Conservation (phyloP, 1,140 invertebrate species). For the Heliconius melpomene region DNA sequence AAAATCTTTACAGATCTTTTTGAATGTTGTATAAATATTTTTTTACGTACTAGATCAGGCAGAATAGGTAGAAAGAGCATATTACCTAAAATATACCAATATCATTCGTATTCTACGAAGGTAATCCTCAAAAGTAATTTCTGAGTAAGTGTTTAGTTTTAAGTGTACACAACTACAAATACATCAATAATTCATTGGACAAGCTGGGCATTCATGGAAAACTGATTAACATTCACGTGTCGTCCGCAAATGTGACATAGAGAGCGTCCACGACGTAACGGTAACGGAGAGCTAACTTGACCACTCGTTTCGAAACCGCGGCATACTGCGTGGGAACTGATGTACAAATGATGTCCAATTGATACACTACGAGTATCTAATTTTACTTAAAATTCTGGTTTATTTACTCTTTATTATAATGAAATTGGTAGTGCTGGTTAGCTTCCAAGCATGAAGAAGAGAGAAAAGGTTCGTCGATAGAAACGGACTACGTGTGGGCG, state of each 20-base stretch:
- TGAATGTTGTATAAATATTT: too few relatives aligned
- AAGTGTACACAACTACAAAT: neutral
- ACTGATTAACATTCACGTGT: conserved; percentile 31
- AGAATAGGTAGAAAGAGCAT: too few relatives aligned
- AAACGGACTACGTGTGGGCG: too few relatives aligned
- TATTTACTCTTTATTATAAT: neutral
- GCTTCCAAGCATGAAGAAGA: too few relatives aligned
- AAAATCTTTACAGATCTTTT: too few relatives aligned
- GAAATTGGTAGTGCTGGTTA: neutral
- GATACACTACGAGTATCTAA: neutral
- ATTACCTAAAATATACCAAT: too few relatives aligned
- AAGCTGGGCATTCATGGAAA: conserved; percentile 11
- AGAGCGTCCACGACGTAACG: conserved; percentile 10
- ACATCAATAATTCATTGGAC: conserved; percentile 2
- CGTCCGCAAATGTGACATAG: conserved; percentile 23
- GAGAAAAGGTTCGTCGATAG: too few relatives aligned
- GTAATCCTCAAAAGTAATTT: neutral
- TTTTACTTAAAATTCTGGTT: neutral
- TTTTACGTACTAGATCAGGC: too few relatives aligned
- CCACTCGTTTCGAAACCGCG: conserved; percentile 10
- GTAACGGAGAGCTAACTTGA: conserved; percentile 14
- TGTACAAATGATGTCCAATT: neutral
- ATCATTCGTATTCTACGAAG: too few relatives aligned
- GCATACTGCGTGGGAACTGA: conserved; percentile 13
- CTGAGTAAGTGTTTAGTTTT: neutral